These are phyloP conservation scores for Parnassius mnemosyne DNA, from an alignment of 2,888 invertebrate genomes.

Conservation along the genomic window DNA sequence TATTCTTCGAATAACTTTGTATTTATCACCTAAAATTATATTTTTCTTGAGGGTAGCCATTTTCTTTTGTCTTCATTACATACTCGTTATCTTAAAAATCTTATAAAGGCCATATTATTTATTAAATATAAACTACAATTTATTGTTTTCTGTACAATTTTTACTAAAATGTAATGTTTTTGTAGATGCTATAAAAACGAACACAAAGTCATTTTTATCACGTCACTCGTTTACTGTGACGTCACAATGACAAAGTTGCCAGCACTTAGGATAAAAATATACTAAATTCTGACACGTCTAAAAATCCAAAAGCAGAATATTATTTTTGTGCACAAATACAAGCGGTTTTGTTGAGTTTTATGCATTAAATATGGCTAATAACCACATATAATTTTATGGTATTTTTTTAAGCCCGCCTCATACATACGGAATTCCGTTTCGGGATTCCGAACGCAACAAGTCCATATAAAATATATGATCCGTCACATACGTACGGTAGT, in stretches of 20 bases:
- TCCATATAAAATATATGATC: no score
- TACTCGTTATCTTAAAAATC: slow-evolving; percentile 66
- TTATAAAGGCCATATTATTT: slow-evolving; percentile 52
- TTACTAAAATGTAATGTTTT: slow-evolving; percentile 55
- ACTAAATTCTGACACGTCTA: not conserved
- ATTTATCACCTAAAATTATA: slow-evolving; percentile 85
- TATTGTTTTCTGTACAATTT: slow-evolving; percentile 51
- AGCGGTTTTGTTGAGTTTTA: no score
- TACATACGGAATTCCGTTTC: no score
- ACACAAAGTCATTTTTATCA: slow-evolving; percentile 64
- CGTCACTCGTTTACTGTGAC: slow-evolving; percentile 71
- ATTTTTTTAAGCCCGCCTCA: no score
- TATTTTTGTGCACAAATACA: no score
- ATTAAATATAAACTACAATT: slow-evolving; percentile 54
- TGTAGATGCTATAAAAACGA: slow-evolving; percentile 41
- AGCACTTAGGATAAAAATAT: slow-evolving; percentile 25
- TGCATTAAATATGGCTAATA: no score
- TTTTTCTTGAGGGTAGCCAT: slow-evolving; percentile 73
- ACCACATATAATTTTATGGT: no score
- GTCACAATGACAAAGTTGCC: slow-evolving; percentile 73
- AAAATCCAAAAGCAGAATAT: no score
- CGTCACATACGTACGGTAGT: no score
- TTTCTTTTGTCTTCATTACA: slow-evolving; percentile 72
- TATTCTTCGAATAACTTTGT: slow-evolving; percentile 97
- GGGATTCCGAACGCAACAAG: no score